Evolutionary conservation across 2,797 vertebrate species (phyloP).

Genomic region (Gambusia yucatana): DNA sequence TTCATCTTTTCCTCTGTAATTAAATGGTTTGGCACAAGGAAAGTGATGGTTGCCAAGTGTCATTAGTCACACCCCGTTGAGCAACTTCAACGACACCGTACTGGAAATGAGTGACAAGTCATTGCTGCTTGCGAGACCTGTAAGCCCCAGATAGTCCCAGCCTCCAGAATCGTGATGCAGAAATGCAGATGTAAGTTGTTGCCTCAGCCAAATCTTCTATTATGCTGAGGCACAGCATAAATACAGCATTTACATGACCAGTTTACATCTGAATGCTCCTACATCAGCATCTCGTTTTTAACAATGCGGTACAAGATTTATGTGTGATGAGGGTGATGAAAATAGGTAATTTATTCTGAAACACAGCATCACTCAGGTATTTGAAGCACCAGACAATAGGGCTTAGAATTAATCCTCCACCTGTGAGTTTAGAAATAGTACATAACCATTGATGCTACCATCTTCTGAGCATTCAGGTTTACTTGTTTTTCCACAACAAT

Average conservation of each 20-base stretch:
- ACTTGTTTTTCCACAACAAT: neutral
- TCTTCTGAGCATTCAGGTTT: neutral
- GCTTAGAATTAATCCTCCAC: constrained; percentile 12
- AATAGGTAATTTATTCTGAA: neutral
- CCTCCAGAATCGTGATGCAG: constrained; percentile 35
- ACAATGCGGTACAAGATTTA: neutral
- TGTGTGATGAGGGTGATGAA: neutral
- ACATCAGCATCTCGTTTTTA: neutral
- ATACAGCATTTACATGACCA: constrained; percentile 11
- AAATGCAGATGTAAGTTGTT: constrained; percentile 21
- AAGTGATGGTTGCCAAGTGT: neutral
- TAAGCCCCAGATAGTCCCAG: constrained; percentile 3
- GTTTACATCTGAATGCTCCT: neutral
- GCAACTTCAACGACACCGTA: constrained; percentile 8
- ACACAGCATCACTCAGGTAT: neutral
- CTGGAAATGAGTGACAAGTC: constrained; percentile 24
- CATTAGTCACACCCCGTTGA: constrained; percentile 7
- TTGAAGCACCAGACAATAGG: neutral
- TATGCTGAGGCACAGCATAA: constrained; percentile 1
- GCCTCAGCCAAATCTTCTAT: too few relatives aligned
- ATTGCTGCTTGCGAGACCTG: constrained; percentile 15
- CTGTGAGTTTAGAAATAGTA: constrained; percentile 35
- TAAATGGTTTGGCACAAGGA: neutral
- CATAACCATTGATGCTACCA: neutral
- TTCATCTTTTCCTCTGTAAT: neutral